Percentiles rank a stretch among this genome's conserved stretches.
phyloP scores from a whole-genome alignment of 2,888 invertebrate species.

The Eupithecia centaureata region DNA sequence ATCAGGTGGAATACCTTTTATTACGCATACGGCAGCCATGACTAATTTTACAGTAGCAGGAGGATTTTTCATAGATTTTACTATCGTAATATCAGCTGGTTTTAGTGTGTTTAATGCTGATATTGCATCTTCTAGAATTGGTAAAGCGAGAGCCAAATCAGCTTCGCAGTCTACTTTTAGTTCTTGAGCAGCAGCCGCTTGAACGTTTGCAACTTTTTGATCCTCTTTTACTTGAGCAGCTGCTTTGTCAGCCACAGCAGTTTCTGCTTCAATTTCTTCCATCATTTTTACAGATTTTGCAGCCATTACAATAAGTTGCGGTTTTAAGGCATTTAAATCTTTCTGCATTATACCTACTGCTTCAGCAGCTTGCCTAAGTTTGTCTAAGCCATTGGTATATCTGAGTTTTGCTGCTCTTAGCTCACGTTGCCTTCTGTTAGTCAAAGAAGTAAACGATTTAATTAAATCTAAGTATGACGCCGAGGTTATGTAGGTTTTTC shows the following conservation, averaged over 20 bases:
- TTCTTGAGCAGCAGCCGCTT: constrained; percentile 92
- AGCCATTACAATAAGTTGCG: constrained; percentile 89
- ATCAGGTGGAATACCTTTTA: constrained; percentile 91
- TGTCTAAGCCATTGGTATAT: constrained; percentile 91
- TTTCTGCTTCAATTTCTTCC: constrained; percentile 89
- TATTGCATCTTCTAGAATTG: constrained; percentile 90
- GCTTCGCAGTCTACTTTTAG: constrained; percentile 96
- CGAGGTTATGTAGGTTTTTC: constrained; percentile 93
- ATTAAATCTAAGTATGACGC: constrained; percentile 93
- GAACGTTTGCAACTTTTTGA: constrained; percentile 93
- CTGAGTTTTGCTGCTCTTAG: constrained; percentile 88
- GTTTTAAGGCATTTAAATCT: constrained; percentile 89
- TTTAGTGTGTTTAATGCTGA: constrained; percentile 93
- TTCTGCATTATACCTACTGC: constrained; percentile 91
- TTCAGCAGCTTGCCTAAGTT: constrained; percentile 89
- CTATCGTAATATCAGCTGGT: constrained; percentile 92
- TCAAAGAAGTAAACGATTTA: constrained; percentile 88
- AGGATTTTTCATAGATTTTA: constrained; percentile 95
- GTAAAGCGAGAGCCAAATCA: constrained; percentile 94
- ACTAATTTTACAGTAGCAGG: constrained; percentile 92
- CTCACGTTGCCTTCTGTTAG: constrained; percentile 89
- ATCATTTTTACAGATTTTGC: constrained; percentile 89
- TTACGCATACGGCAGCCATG: constrained; percentile 96
- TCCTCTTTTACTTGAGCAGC: constrained; percentile 92
- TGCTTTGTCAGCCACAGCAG: constrained; percentile 90